Conservation (phyloP, 2,797 vertebrate genomes). For the Sandelia bainsii region DNA sequence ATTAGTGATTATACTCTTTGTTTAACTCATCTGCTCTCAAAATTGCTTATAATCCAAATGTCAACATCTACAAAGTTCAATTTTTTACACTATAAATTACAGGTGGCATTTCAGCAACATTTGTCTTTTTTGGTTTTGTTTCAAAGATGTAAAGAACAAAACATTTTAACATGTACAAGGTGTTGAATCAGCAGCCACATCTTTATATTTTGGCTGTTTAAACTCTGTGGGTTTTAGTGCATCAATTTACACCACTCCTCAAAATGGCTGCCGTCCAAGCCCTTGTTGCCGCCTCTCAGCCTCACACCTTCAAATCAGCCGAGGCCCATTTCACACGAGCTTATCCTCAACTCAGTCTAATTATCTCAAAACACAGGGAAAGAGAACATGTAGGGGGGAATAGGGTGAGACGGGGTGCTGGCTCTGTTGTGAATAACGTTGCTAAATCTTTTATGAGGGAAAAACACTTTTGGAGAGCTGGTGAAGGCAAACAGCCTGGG, state of each 20-base stretch:
- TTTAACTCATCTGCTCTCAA: too few relatives aligned
- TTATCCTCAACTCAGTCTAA: slow-evolving; percentile 19
- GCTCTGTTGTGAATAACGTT: slow-evolving; percentile 15
- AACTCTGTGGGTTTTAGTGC: slow-evolving; percentile 12
- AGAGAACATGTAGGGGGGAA: slow-evolving; percentile 10
- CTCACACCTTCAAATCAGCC: slow-evolving; percentile 28
- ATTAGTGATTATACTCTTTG: too few relatives aligned
- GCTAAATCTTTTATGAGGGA: slow-evolving; percentile 42
- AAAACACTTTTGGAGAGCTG: slow-evolving; percentile 27
- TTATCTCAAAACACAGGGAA: slow-evolving; percentile 25
- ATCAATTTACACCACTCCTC: slow-evolving; percentile 21
- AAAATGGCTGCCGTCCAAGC: slow-evolving; percentile 50
- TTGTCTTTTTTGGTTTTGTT: background rate
- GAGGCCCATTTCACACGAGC: slow-evolving; percentile 31
- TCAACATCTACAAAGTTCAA: too few relatives aligned
- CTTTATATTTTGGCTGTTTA: slow-evolving; percentile 2
- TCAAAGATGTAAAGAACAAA: background rate
- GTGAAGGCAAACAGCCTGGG: slow-evolving; percentile 39
- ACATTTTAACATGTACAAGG: background rate
- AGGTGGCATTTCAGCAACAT: background rate
- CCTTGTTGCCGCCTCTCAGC: slow-evolving; percentile 12
- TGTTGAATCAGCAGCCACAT: slow-evolving; percentile 2
- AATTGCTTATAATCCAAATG: too few relatives aligned
- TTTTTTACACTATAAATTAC: too few relatives aligned
- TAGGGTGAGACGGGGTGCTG: background rate